Conservation (phyloP, 2,888 invertebrate species). For the Eupeodes luniger region DNA sequence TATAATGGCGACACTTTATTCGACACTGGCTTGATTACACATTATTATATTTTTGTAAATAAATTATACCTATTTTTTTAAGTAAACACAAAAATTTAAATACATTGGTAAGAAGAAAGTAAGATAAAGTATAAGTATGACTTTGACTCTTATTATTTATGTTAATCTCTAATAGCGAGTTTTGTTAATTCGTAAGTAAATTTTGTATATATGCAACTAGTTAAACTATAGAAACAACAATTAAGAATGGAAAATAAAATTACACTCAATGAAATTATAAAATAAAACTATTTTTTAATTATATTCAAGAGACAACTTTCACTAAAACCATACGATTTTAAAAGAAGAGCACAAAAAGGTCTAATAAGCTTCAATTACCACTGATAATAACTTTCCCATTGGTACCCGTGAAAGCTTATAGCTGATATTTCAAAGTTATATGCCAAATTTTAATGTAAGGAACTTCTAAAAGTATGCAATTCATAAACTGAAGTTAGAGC, state of each 20-base stretch:
- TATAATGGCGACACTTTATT: conserved; percentile 24
- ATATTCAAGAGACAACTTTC: background rate
- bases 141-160: conserved; percentile 55
- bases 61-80: conserved; percentile 48
- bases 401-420: too few relatives aligned
- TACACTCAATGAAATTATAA: conserved; percentile 18
- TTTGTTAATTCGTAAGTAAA: conserved; percentile 57
- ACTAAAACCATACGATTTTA: too few relatives aligned
- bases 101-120: conserved; percentile 30
- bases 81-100: conserved; percentile 10
- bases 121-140: conserved; percentile 37
- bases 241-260: conserved; percentile 48
- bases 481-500: too few relatives aligned
- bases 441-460: too few relatives aligned
- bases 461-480: too few relatives aligned
- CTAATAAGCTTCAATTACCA: too few relatives aligned
- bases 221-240: conserved; percentile 26
- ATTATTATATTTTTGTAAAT: conserved; percentile 56
- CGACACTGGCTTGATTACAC: conserved; percentile 54
- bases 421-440: too few relatives aligned
- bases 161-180: conserved; percentile 53
- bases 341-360: too few relatives aligned
- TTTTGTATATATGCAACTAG: conserved; percentile 69
- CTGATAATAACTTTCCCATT: too few relatives aligned
- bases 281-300: background rate